A percentile compares a stretch with the other conserved stretches of the same genome.
These are phyloP conservation scores for Pipistrellus pipistrellus DNA, from an alignment of 2,797 vertebrate genomes.

Conservation along the genomic window DNA sequence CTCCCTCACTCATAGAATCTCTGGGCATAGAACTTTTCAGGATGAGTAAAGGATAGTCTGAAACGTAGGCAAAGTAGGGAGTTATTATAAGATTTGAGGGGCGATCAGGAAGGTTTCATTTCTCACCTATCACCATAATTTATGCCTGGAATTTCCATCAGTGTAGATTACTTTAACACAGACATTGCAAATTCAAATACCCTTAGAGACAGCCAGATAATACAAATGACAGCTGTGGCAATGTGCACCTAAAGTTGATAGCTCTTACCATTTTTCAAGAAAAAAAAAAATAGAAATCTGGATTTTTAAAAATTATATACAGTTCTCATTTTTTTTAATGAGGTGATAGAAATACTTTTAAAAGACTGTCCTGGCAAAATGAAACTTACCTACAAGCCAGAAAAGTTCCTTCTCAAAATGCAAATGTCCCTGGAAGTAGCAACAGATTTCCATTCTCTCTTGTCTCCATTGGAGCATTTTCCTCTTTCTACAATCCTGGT, in stretches of 20 bases:
- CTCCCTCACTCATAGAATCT: not conserved
- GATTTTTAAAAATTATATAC: not conserved
- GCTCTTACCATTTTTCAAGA: not conserved
- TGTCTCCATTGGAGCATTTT: not conserved
- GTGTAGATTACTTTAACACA: not conserved
- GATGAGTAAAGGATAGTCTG: not conserved
- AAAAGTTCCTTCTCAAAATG: not conserved
- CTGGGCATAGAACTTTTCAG: not conserved
- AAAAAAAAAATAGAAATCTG: conserved; percentile 16
- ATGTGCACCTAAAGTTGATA: not conserved
- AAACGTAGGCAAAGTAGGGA: not conserved
- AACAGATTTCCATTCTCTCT: not conserved
- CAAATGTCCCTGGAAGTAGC: not conserved
- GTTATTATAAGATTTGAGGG: not conserved
- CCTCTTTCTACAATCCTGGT: not conserved
- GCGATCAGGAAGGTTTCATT: not conserved
- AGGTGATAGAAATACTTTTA: conserved; percentile 5
- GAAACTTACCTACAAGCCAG: not conserved
- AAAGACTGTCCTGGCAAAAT: conserved; percentile 3
- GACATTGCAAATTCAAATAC: not conserved
- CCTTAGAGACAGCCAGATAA: not conserved
- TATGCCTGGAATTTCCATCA: not conserved
- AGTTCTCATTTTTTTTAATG: not conserved
- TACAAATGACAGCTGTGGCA: not conserved
- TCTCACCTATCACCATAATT: not conserved